Evolutionary conservation across 92 coral and sea anemone genomes (phyloP), one percentile per base, ranked within the genome.

Genomic region (Palythoa heliodiscus): DNA sequence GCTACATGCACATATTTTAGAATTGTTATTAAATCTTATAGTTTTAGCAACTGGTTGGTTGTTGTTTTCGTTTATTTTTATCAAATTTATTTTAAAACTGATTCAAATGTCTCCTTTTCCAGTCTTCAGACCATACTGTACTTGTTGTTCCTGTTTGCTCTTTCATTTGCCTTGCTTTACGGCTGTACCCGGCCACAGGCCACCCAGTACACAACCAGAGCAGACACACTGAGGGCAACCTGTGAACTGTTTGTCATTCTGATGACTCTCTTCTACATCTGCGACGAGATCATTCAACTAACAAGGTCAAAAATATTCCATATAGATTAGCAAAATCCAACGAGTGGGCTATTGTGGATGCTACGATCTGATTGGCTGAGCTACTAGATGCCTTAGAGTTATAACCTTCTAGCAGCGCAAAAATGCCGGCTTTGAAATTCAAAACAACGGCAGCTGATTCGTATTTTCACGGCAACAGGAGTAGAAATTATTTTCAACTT

Each of bases 281-380:
- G 84, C 66, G 97, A 91, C 23, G 97, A 93, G 81, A 40, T 93
- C 78, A 93, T 91, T 73, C 97, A 93, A 73, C 80, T 93, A 35
- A 78, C 70, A 72, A 91, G 92, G 97, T 93, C 71, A 85, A 67
- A 11, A 53, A 10, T 11, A 9, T 68, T 73, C 24, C 14, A 19
- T 72, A 5, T 71, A 5, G 55, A 11, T 39, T 17, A 73, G 35
- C 1, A 29, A 29, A 29, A 29, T 29, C 35, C 35, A 29, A 29
- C 35, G 1, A 29, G 35, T 29, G 35, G 35, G 35, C 35, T 29
- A 29, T 29, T 29, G 1, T 29, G 1, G 1, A 29, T 29, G 35
- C 35, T 29, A 29, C 35, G 35, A 29, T 29, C 35, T 29, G 35
- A 29, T 29, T 29, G 35, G 35, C 35, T 29, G 35, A 29, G 35